Evolutionary conservation across 2,113 vertebrate species (phyloP), one percentile per base, ranked within the genome.

Genomic region (Varanus komodoensis): DNA sequence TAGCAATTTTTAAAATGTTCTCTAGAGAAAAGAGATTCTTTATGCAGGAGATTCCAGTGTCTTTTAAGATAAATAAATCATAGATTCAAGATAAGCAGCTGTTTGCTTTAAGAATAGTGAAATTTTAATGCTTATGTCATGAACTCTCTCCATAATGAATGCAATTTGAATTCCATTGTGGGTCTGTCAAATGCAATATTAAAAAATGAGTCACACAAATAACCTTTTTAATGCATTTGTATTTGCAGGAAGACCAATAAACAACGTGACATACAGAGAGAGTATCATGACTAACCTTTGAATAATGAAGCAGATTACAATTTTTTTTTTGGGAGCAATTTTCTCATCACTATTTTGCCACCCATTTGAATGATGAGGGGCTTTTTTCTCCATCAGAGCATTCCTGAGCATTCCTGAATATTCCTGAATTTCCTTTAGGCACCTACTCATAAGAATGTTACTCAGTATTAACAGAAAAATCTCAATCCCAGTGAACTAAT

Each of bases 101-200:
- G 34, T 87, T 79, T 88, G 50, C n/a, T 84, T 27, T 48, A 44
- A 79, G 34, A 88, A 84, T 73, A 34, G 73, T 71, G 50, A 71
- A 88, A 87, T 57, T 84, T 71, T 91, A 88, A 79, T 88, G 86
- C 61, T 69, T 32, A 52, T 91, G 50, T 34, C 64, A 71, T 71
- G 86, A 88, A 88, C 81, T 29, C 34, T 84, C 50, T 91, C 78
- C 64, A 84, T 84, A 91, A 91, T 77, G 86, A 79, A 80, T 61
- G 73, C 19, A 44, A 73, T 91, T 84, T 84, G 73, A 84, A 84
- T 90, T 86, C 84, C 77, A 86, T 86, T 86, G 48, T 25, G 21
- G 57, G 29, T 32, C 29, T 84, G 86, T 71, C 86, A 71, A 79
- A 57, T 80, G n/a, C 73, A 88, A 71, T 88, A 91, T 88, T 91